Conservation (phyloP, 2,797 vertebrate genomes). For the Salarias fasciatus region DNA sequence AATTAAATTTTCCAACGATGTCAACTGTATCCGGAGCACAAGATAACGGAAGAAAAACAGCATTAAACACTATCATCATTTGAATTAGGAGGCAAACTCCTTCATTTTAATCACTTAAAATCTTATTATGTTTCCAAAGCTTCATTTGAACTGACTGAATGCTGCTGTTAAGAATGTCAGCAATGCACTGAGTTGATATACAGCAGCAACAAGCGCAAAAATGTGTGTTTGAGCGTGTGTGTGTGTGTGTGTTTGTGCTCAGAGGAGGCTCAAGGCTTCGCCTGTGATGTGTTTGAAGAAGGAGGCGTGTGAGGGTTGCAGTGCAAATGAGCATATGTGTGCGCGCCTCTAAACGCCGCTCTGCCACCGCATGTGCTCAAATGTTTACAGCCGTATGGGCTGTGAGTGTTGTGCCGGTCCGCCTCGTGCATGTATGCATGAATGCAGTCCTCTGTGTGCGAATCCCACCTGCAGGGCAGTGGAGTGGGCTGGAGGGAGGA, state of each 20-base stretch:
- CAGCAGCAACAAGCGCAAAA: conserved; percentile 5
- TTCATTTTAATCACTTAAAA: no score
- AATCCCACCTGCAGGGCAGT: conserved; percentile 55
- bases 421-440: conserved; percentile 47
- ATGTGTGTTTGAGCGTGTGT: not conserved
- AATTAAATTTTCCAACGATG: not conserved
- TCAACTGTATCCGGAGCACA: not conserved
- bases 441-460: conserved; percentile 35
- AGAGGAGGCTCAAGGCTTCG: conserved; percentile 34
- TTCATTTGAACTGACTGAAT: not conserved
- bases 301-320: conserved; percentile 26
- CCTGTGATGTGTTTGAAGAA: conserved; percentile 50
- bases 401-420: conserved; percentile 16
- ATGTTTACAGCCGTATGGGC: conserved; percentile 28
- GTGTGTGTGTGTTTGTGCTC: conserved; percentile 30
- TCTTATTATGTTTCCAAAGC: no score
- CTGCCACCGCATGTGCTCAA: conserved; percentile 7
- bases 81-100: no score
- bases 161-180: conserved; percentile 16
- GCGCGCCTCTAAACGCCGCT: conserved; percentile 15
- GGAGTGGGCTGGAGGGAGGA: conserved; percentile 46
- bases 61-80: no score
- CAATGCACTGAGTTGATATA: not conserved
- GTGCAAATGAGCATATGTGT: conserved; percentile 33
- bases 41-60: no score